Conservation (phyloP, 2,888 invertebrate species). For the Automeris io region DNA sequence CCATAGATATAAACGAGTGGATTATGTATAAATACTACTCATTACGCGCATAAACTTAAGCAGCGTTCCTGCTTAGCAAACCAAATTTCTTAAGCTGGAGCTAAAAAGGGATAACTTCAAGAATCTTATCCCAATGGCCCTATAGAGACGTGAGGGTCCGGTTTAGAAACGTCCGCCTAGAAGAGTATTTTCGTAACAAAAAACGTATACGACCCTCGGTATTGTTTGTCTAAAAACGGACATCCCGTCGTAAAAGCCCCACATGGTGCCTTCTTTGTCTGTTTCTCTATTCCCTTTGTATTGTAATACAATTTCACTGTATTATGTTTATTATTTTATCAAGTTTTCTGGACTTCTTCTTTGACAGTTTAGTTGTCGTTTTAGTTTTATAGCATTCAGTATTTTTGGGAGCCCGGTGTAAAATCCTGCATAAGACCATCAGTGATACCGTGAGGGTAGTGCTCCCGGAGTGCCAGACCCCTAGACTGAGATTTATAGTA, state of each 20-base stretch:
- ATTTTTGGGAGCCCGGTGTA: too few species aligned
- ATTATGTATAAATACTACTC: too few species aligned
- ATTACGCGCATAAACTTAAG: too few species aligned
- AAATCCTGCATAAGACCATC: too few species aligned
- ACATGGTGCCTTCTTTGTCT: constrained; percentile 17
- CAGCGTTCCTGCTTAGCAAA: constrained; percentile 3
- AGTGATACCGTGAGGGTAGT: too few species aligned
- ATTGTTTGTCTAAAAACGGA: constrained; percentile 13
- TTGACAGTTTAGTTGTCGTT: not conserved
- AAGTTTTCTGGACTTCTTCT: constrained; percentile 4
- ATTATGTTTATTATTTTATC: constrained; percentile 16
- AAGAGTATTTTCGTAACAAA: constrained; percentile 13
- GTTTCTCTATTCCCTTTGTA: constrained; percentile 17
- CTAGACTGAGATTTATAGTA: too few species aligned
- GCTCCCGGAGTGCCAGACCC: too few species aligned
- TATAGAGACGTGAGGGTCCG: not conserved
- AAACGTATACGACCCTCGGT: constrained; percentile 11
- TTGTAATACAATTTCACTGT: constrained; percentile 14
- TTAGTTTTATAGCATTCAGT: too few species aligned
- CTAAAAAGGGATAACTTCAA: constrained; percentile 8
- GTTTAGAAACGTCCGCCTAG: constrained; percentile 5
- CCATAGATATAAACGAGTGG: too few species aligned
- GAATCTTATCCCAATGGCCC: constrained; percentile 4
- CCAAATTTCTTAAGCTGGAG: constrained; percentile 14
- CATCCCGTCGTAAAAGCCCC: constrained; percentile 15